Conservation (phyloP, 2,888 invertebrate species). For the Drosophila phalerata region DNA sequence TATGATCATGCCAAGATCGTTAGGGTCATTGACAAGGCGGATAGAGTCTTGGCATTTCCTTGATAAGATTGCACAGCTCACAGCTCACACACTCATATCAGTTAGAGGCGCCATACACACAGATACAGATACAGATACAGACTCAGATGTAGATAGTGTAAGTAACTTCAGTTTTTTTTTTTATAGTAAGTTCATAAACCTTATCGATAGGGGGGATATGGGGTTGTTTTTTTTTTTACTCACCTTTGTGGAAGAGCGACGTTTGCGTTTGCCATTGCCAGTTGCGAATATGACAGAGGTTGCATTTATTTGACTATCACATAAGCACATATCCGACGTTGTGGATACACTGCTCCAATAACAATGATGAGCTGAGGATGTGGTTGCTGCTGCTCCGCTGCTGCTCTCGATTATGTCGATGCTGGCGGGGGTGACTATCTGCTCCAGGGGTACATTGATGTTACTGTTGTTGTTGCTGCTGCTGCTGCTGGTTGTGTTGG, state of each 20-base stretch:
- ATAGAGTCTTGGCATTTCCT: conserved; percentile 41
- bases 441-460: conserved; percentile 40
- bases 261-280: conserved; percentile 48
- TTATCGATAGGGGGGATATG: conserved; percentile 2
- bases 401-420: conserved; percentile 27
- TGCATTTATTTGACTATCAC: conserved; percentile 39
- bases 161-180: conserved; percentile 3
- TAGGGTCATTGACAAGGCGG: conserved; percentile 49
- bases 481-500: conserved; percentile 51
- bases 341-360: conserved; percentile 13
- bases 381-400: conserved; percentile 36
- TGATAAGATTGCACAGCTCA: conserved; percentile 61
- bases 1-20: conserved; percentile 48
- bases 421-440: conserved; percentile 48
- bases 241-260: conserved; percentile 36
- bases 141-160: background rate
- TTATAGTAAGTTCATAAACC: conserved; percentile 4
- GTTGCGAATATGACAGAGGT: conserved; percentile 11
- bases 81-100: conserved; percentile 13
- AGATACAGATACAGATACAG: background rate
- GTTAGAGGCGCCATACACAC: conserved; percentile 19
- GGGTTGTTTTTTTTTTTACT: conserved; percentile 15
- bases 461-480: conserved; percentile 35
- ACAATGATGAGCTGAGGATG: conserved; percentile 14
- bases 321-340: conserved; percentile 40